Evolutionary conservation across 2,797 vertebrate species (phyloP).

Genomic region (Tauraco hartlaubi): DNA sequence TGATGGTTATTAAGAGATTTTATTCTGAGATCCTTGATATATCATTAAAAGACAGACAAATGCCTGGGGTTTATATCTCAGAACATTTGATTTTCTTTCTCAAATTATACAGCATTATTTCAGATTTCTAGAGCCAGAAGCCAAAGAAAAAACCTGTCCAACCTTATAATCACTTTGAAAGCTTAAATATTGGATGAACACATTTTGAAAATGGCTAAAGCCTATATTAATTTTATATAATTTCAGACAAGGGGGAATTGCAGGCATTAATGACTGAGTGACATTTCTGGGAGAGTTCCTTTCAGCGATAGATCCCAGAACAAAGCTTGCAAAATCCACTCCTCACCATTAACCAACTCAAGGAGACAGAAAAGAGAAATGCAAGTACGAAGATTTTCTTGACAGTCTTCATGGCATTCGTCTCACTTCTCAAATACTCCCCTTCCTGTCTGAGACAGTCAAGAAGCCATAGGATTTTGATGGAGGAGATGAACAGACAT

Average conservation of each 20-base stretch:
- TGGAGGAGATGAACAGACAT: background rate
- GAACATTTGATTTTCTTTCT: constrained; percentile 23
- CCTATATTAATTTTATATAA: constrained; percentile 17
- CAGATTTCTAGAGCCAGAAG: constrained; percentile 6
- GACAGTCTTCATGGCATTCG: background rate
- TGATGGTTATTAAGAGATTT: constrained; percentile 6
- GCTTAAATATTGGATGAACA: constrained; percentile 43
- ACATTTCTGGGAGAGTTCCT: background rate
- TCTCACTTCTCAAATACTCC: background rate
- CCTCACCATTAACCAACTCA: rapidly evolving
- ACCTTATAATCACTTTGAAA: constrained; percentile 37
- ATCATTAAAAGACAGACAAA: constrained; percentile 12
- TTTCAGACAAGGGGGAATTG: constrained; percentile 1
- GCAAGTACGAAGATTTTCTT: background rate
- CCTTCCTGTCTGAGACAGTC: background rate
- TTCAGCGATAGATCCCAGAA: background rate
- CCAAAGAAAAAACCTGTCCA: background rate
- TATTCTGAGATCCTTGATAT: background rate
- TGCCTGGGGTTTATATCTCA: background rate
- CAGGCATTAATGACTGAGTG: background rate
- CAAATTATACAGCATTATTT: background rate
- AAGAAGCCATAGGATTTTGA: background rate
- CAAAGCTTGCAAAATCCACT: background rate
- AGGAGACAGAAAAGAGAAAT: background rate
- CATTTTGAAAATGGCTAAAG: background rate